phyloP scores from a whole-genome alignment of 2,797 vertebrate genomes.

The Pithecia hirsuta region DNA sequence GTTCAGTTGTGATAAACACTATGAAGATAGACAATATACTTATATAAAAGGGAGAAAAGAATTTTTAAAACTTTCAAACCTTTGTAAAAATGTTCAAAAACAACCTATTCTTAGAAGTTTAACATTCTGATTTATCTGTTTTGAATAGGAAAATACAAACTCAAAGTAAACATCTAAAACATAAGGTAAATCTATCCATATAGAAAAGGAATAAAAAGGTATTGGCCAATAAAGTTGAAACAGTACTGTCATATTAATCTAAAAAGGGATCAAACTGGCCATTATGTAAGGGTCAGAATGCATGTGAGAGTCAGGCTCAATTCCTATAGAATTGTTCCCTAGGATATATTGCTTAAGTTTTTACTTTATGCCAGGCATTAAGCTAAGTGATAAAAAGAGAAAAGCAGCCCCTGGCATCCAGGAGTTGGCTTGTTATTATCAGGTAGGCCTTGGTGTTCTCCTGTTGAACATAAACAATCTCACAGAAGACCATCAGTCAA shows the following conservation, averaged over 20 bases:
- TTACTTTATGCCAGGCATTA: background rate
- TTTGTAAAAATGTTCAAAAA: background rate
- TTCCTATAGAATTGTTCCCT: background rate
- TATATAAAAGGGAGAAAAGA: background rate
- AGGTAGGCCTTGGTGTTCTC: background rate
- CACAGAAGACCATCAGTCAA: background rate
- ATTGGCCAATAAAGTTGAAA: background rate
- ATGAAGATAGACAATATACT: background rate
- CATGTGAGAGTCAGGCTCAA: background rate
- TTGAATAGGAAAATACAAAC: background rate
- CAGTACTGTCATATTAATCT: background rate
- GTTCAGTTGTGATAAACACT: background rate
- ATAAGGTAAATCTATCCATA: background rate
- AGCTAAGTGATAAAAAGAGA: background rate
- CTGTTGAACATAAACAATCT: background rate
- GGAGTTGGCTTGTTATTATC: background rate
- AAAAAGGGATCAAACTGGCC: background rate
- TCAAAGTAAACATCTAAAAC: conserved; percentile 1
- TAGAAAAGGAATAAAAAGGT: background rate
- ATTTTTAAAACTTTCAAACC: background rate
- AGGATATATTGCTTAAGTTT: background rate
- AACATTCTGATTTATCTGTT: background rate
- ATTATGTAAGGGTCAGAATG: background rate
- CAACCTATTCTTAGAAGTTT: background rate
- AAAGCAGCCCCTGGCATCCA: background rate